Evolutionary conservation across 2,888 invertebrate genomes (phyloP).

Genomic region (Buathra laborator): DNA sequence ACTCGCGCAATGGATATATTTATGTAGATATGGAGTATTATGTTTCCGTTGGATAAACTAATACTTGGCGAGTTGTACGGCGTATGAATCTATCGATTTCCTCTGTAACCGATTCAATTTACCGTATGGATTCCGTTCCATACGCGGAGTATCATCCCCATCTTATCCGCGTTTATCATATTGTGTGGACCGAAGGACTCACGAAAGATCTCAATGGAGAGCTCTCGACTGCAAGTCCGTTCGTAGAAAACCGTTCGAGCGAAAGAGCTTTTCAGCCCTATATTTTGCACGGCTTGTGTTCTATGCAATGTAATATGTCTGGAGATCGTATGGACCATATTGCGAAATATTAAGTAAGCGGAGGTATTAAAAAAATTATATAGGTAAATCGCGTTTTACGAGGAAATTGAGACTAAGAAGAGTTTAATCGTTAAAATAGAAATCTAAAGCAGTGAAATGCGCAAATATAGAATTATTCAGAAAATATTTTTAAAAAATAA

Average conservation of each 20-base stretch:
- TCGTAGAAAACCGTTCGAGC: conserved; percentile 50
- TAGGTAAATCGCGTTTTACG: background rate
- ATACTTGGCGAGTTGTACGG: background rate
- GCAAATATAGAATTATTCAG: too few relatives aligned
- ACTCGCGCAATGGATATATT: too few relatives aligned
- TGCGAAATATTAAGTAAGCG: background rate
- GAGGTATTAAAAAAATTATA: background rate
- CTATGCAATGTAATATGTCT: background rate
- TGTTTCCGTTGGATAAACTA: background rate
- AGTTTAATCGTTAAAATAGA: too few relatives aligned
- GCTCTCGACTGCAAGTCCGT: conserved; percentile 45
- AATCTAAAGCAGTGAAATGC: too few relatives aligned
- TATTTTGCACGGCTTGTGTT: background rate
- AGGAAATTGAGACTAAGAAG: too few relatives aligned
- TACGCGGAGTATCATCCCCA: conserved; percentile 36
- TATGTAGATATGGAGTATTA: background rate
- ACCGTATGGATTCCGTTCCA: conserved; percentile 1
- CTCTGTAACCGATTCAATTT: conserved; percentile 44
- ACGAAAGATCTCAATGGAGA: conserved; percentile 24
- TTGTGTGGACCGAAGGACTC: conserved; percentile 5
- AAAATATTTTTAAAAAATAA: too few relatives aligned
- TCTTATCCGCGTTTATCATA: conserved; percentile 56
- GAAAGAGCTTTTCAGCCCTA: background rate
- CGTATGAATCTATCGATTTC: conserved; percentile 18
- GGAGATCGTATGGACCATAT: conserved; percentile 7